Percentiles rank a stretch among this genome's conserved stretches.
Conservation (phyloP, 2,797 vertebrate genomes). For the Hapalemur alaotrensis region DNA sequence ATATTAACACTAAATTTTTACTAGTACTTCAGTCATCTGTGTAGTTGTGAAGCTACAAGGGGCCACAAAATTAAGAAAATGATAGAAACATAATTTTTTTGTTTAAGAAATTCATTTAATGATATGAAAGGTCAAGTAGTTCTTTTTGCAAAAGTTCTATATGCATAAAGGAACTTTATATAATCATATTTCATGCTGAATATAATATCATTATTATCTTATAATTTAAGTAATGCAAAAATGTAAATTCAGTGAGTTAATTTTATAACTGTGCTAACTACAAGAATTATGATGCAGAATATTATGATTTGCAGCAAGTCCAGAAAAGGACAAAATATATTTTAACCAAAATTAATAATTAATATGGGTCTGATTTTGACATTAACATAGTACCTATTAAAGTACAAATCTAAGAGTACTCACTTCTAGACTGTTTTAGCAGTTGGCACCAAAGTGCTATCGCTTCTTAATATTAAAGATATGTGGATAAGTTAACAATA, state of each 20-base stretch:
- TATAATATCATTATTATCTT: constrained; percentile 61
- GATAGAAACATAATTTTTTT: constrained; percentile 63
- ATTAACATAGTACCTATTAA: background rate
- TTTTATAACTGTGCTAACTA: background rate
- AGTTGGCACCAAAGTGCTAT: background rate
- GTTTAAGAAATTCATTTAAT: constrained; percentile 59
- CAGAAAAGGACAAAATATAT: background rate
- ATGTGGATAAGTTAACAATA: background rate
- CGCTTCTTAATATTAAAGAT: background rate
- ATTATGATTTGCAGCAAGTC: background rate
- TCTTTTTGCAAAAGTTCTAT: constrained; percentile 67
- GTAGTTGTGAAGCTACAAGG: constrained; percentile 58
- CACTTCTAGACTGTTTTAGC: background rate
- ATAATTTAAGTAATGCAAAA: constrained; percentile 61
- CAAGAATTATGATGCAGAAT: background rate
- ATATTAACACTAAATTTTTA: constrained; percentile 69
- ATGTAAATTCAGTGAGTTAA: background rate
- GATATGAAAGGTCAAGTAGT: constrained; percentile 75
- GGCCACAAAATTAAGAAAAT: constrained; percentile 58
- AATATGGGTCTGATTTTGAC: background rate
- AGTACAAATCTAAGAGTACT: background rate
- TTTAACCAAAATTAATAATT: constrained; percentile 12
- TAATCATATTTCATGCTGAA: background rate
- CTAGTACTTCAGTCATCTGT: constrained; percentile 22
- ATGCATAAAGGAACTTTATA: background rate